Percentiles rank a stretch among this genome's conserved stretches.
Conservation (phyloP, 2,888 invertebrate genomes). For the Microdon myrmicae region DNA sequence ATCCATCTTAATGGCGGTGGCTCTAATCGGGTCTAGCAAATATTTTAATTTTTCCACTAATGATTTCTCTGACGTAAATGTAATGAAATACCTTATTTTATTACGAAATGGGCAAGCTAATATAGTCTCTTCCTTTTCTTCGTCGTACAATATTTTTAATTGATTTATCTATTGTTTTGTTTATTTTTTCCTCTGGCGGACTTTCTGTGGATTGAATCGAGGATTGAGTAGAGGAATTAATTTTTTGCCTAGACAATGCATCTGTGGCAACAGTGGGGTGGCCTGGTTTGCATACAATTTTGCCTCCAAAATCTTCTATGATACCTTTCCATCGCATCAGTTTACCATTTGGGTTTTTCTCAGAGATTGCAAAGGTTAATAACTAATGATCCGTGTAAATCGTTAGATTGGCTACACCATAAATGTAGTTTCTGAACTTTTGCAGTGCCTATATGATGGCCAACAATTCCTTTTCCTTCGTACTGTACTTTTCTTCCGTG, state of each 20-base stretch:
- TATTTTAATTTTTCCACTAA: too few species aligned
- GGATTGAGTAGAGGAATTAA: conserved; percentile 6
- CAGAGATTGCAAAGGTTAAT: conserved; percentile 43
- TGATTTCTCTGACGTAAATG: too few species aligned
- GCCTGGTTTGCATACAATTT: conserved; percentile 62
- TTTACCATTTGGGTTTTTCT: conserved; percentile 38
- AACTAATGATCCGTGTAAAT: conserved; percentile 23
- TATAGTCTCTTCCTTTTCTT: too few species aligned
- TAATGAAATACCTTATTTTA: conserved; percentile 1
- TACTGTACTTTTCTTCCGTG: conserved; percentile 19
- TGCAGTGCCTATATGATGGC: conserved; percentile 19
- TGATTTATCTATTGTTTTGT: too few species aligned
- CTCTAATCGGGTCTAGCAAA: neutral
- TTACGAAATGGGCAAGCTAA: neutral
- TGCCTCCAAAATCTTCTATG: conserved; percentile 22
- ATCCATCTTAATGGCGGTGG: conserved; percentile 6
- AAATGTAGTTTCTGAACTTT: conserved; percentile 12
- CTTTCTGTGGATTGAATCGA: neutral
- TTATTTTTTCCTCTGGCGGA: too few species aligned
- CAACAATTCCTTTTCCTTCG: conserved; percentile 26
- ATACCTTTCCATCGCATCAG: conserved; percentile 37
- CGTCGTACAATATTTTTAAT: too few species aligned
- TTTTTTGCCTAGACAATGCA: conserved; percentile 10
- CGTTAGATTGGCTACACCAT: conserved; percentile 9
- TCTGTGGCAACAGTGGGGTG: conserved; percentile 56